A percentile compares a stretch with the other conserved stretches of the same genome.
Evolutionary conservation across 2,113 vertebrate genomes (phyloP).

Genomic region (Cyprinodon variegatus): DNA sequence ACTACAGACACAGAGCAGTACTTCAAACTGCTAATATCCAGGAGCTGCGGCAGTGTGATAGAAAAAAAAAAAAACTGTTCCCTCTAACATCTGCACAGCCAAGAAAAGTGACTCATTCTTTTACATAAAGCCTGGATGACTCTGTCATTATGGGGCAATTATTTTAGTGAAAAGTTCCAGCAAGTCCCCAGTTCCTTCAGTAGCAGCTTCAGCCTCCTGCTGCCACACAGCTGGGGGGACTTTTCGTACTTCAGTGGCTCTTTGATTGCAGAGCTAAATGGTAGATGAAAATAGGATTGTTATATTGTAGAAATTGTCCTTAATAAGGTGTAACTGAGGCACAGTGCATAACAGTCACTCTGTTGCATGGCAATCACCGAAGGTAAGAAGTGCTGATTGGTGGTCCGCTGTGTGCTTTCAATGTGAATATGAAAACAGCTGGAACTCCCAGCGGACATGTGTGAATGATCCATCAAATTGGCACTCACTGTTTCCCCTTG

Average conservation of each 20-base stretch:
- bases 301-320: slow-evolving; percentile 46
- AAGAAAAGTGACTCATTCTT: slow-evolving; percentile 55
- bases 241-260: slow-evolving; percentile 18
- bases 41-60: slow-evolving; percentile 32
- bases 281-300: background rate
- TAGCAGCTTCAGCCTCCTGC: slow-evolving; percentile 31
- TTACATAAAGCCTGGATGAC: slow-evolving; percentile 55
- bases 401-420: slow-evolving; percentile 13
- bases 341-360: slow-evolving; percentile 38
- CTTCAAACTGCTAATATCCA: slow-evolving; percentile 26
- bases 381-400: slow-evolving; percentile 29
- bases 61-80: slow-evolving; percentile 9
- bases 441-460: background rate
- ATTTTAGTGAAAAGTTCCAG: slow-evolving; percentile 42
- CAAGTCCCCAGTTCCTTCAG: slow-evolving; percentile 38
- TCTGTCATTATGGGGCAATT: slow-evolving; percentile 60
- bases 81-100: slow-evolving; percentile 36
- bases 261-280: slow-evolving; percentile 50
- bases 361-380: slow-evolving; percentile 26
- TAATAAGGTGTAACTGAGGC: slow-evolving; percentile 52
- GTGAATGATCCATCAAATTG: background rate
- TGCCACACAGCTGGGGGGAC: slow-evolving; percentile 48
- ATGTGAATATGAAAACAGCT: background rate
- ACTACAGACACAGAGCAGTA: background rate
- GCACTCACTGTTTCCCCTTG: background rate